Base-by-base conservation (phyloP, 2,888 invertebrate species). In the Syrphus vitripennis region DNA sequence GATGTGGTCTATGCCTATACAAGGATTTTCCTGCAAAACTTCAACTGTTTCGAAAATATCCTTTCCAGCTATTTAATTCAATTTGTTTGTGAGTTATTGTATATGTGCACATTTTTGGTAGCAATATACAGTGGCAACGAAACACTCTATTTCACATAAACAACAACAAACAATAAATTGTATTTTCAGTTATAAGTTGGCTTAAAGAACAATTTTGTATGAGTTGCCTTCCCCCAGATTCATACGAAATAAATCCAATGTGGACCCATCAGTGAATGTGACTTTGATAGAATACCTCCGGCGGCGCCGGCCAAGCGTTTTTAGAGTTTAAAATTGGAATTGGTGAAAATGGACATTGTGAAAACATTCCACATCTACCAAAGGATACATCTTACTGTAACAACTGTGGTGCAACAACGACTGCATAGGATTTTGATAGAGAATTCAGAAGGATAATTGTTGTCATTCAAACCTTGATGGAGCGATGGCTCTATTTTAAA, bases 161-260 rank as follows among this genome's bases (percentile, higher is more conserved):
- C n/a, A n/a, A n/a, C n/a, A 79, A 74, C 78, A 69, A 79, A 50
- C 75, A 71, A 84, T 84, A 80, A 84, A 83, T 83, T 83, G 70
- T 83, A n/a, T 79, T 16, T n/a, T 53, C 70, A 71, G 57, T 50
- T 59, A 79, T 70, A 79, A 79, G 57, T 75, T 71, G 63, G 71
- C 40, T 82, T 55, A 24, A 24, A 50, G 59, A 53, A 57, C 21
- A 19, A 37, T n/a, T 40, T 50, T 61, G 2, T 53, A 24, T 19
- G 40, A n/a, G 14, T 31, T 12, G 0, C 19, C 19, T 6, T 1
- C 10, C 14, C 16, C 6, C 12, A 45, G 24, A 19, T 3, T 12
- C 14, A 57, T 10, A 6, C 34, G 59, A 14, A 10, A 21, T 14
- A 26, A 24, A 48, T 2, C n/a, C 40, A 37, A 12, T 45, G n/a